Percentiles rank a stretch among this genome's conserved stretches.
These are phyloP conservation scores for Cepaea nemoralis DNA, from an alignment of 1,140 invertebrate genomes.

Conservation along the genomic window DNA sequence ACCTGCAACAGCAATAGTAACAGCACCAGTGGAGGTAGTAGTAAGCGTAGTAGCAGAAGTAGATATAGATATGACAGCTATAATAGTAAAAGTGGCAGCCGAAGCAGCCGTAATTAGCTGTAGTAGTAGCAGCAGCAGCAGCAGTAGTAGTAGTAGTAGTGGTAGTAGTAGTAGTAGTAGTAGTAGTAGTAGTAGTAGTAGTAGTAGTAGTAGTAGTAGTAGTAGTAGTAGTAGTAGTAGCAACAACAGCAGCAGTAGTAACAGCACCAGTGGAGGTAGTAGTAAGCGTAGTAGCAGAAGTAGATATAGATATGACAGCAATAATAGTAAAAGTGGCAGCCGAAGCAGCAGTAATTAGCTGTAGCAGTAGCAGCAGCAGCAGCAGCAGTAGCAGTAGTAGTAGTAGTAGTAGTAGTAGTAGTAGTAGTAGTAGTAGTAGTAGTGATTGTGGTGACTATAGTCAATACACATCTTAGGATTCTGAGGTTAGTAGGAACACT, in stretches of 20 bases:
- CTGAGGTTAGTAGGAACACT: no score
- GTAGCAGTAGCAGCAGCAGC: slow-evolving; percentile 21
- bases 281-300: slow-evolving; percentile 21
- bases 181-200: slow-evolving; percentile 1
- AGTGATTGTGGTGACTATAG: not conserved
- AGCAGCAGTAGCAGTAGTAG: slow-evolving; percentile 31
- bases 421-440: not conserved
- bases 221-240: slow-evolving; percentile 34
- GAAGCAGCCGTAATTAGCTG: not conserved
- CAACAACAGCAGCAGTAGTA: slow-evolving; percentile 21
- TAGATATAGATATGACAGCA: not conserved
- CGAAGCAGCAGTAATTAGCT: not conserved
- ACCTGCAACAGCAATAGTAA: slow-evolving; percentile 3
- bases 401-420: slow-evolving; percentile 13
- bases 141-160: slow-evolving; percentile 34
- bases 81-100: not conserved
- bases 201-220: slow-evolving; percentile 28
- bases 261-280: slow-evolving; percentile 11
- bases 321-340: not conserved
- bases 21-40: not conserved
- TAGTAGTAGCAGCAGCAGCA: slow-evolving; percentile 27
- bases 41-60: not conserved
- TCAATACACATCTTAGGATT: no score
- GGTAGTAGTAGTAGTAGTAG: not conserved
- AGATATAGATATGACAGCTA: not conserved